A percentile compares a stretch with the other conserved stretches of the same genome.
Evolutionary conservation across 2,113 vertebrate species (phyloP).

Genomic region (Regulus satrapa): DNA sequence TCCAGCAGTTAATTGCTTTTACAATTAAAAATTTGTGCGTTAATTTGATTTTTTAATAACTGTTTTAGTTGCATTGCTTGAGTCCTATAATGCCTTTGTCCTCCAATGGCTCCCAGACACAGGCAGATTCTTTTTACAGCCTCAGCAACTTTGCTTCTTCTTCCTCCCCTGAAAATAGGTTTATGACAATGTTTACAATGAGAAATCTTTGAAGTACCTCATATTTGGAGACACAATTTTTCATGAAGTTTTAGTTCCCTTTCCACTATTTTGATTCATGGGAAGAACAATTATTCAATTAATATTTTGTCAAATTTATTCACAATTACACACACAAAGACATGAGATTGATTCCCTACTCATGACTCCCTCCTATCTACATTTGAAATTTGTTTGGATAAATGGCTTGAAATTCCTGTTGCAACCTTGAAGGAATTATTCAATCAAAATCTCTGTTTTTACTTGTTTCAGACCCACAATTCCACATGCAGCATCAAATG

Average conservation of each 20-base stretch:
- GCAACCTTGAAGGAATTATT: neutral
- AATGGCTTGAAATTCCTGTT: neutral
- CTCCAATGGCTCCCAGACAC: neutral
- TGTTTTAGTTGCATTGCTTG: neutral
- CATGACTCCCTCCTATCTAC: neutral
- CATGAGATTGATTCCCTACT: neutral
- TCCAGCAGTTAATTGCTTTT: neutral
- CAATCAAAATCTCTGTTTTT: neutral
- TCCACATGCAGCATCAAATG: neutral
- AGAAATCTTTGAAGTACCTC: neutral
- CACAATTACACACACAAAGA: neutral
- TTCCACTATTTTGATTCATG: neutral
- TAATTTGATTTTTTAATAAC: neutral
- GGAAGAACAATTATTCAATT: neutral
- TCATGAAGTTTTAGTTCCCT: neutral
- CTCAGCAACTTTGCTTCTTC: neutral
- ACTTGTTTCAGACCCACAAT: neutral
- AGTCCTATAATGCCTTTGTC: neutral
- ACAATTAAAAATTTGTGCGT: neutral
- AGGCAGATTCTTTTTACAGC: neutral
- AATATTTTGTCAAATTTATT: neutral
- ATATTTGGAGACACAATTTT: neutral
- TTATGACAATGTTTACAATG: neutral
- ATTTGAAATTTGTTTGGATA: neutral
- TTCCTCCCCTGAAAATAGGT: neutral